phyloP scores from a whole-genome alignment of 1,140 invertebrate genomes.

The Augochlora pura region DNA sequence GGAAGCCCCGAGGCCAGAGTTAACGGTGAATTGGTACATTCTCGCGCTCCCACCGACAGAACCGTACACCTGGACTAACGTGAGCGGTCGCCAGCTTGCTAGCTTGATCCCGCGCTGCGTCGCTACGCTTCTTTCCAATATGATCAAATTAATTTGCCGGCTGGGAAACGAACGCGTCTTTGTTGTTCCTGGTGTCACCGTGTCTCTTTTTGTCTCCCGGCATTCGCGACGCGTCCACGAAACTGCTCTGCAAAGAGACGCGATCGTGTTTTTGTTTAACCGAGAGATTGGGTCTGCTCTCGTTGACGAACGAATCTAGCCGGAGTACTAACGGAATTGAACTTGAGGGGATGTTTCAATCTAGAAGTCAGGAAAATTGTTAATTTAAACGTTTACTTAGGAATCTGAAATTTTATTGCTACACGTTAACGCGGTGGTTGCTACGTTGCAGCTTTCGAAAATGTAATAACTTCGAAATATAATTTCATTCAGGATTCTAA shows the following conservation, averaged over 20 bases:
- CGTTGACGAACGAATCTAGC: neutral
- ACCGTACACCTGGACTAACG: neutral
- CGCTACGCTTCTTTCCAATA: slow-evolving; percentile 12
- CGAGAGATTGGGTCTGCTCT: neutral
- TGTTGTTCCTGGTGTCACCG: neutral
- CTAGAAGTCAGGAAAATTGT: too few species aligned
- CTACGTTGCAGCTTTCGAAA: too few species aligned
- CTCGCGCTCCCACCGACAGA: slow-evolving; percentile 50
- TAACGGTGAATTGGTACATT: slow-evolving; percentile 76
- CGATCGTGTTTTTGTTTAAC: neutral
- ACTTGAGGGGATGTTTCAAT: neutral
- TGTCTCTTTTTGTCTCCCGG: neutral
- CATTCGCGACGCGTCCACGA: neutral
- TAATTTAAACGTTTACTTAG: too few species aligned
- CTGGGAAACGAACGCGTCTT: neutral
- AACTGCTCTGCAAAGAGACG: neutral
- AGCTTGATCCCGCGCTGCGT: neutral
- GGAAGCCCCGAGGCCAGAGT: slow-evolving; percentile 74
- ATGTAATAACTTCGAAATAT: too few species aligned
- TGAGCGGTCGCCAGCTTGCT: too few species aligned
- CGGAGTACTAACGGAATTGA: neutral
- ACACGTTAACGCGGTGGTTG: too few species aligned
- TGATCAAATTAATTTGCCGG: slow-evolving; percentile 26
- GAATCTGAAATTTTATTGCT: too few species aligned
- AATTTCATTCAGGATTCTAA: too few species aligned